Percentiles rank a stretch among this genome's conserved stretches.
These are phyloP conservation scores for Liodrosophila aerea DNA, from an alignment of 2,888 invertebrate genomes.

Conservation along the genomic window DNA sequence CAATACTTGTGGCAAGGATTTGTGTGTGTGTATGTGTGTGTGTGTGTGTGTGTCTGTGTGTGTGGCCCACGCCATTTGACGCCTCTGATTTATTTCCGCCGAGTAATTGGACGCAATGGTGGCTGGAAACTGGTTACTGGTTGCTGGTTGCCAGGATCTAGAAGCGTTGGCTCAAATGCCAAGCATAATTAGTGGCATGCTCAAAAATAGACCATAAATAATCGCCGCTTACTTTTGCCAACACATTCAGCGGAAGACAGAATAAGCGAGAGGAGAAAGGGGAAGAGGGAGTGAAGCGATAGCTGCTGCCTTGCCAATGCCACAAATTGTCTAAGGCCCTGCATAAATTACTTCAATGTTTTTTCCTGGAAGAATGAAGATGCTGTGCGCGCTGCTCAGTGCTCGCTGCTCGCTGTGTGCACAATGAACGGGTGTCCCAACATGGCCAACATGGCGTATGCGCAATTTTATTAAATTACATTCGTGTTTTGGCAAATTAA, in stretches of 20 bases:
- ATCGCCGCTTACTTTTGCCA: constrained; percentile 55
- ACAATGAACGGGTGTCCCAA: constrained; percentile 30
- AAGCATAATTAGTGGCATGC: constrained; percentile 70
- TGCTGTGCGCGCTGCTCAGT: no score
- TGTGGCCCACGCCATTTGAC: constrained; percentile 41
- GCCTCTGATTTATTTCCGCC: constrained; percentile 69
- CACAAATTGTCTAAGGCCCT: constrained; percentile 65
- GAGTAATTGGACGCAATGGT: constrained; percentile 73
- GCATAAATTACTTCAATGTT: constrained; percentile 77
- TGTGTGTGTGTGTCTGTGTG: no score
- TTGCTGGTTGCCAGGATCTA: constrained; percentile 33
- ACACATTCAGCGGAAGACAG: not conserved
- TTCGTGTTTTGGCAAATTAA: constrained; percentile 80
- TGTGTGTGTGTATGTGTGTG: constrained; percentile 3
- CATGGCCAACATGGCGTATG: constrained; percentile 65
- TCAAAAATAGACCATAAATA: constrained; percentile 76
- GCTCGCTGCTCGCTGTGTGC: no score
- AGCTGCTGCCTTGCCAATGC: constrained; percentile 27
- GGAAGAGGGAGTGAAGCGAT: not conserved
- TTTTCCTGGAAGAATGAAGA: constrained; percentile 50
- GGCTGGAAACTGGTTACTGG: no score
- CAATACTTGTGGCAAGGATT: constrained; percentile 39
- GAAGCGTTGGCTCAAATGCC: constrained; percentile 59
- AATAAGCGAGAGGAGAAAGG: not conserved
- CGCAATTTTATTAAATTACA: constrained; percentile 78